phyloP scores from a whole-genome alignment of 2,113 vertebrate genomes.

The Dascyllus trimaculatus region DNA sequence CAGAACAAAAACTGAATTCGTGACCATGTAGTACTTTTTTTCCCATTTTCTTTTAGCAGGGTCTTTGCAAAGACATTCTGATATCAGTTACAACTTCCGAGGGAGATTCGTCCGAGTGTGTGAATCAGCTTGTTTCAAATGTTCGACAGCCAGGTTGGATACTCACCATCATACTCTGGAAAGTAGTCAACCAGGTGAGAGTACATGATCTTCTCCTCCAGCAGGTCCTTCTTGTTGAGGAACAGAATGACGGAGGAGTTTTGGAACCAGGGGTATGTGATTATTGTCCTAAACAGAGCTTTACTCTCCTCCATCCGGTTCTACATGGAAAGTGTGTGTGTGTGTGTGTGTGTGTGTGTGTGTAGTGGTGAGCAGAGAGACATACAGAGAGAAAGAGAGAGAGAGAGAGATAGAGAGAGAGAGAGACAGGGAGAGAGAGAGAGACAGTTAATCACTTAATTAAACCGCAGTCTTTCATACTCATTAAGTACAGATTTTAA shows the following conservation, averaged over 20 bases:
- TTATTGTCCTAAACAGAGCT: conserved; percentile 95
- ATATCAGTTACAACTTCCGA: no score
- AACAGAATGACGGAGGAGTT: conserved; percentile 96
- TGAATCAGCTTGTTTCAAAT: background rate
- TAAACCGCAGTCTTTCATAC: conserved; percentile 57
- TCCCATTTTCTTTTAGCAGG: no score
- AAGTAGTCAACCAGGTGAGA: conserved; percentile 97
- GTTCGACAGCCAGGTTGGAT: background rate
- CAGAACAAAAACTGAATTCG: no score
- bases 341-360: background rate
- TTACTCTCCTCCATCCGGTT: conserved; percentile 98
- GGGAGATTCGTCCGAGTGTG: no score
- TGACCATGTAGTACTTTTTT: no score
- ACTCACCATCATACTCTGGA: conserved; percentile 95
- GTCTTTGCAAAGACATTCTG: no score
- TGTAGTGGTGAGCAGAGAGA: conserved; percentile 42
- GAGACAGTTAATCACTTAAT: conserved; percentile 52
- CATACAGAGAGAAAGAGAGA: background rate
- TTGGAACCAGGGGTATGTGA: conserved; percentile 96
- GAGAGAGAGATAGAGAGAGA: conserved; percentile 5
- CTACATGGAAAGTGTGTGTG: conserved; percentile 35
- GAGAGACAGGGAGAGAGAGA: conserved; percentile 5
- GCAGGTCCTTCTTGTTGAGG: conserved; percentile 97
- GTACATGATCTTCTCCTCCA: conserved; percentile 98
- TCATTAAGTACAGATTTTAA: conserved; percentile 64